phyloP scores from a whole-genome alignment of 2,113 vertebrate species.

The Centropus unirufus region DNA sequence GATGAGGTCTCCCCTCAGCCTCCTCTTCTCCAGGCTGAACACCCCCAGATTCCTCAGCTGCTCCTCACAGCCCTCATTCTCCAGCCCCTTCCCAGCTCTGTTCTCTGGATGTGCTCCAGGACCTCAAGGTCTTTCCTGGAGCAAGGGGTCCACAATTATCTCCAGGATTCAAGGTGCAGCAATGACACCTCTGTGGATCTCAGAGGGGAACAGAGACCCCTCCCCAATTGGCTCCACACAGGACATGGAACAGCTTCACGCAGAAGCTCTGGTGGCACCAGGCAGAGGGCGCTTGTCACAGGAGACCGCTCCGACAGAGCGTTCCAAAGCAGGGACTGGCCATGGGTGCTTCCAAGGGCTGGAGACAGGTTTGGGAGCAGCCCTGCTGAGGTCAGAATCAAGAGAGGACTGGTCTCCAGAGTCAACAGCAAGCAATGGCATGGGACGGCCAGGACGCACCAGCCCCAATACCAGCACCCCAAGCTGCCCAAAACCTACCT shows the following conservation, averaged over 20 bases:
- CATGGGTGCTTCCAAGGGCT: accelerated
- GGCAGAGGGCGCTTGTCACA: accelerated
- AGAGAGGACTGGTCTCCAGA: not conserved
- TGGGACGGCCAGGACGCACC: not conserved
- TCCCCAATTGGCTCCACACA: accelerated
- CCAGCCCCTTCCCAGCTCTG: no score
- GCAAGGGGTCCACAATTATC: no score
- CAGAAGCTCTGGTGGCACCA: not conserved
- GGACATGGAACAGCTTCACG: not conserved
- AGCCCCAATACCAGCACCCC: not conserved
- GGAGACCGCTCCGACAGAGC: not conserved
- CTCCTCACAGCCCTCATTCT: no score
- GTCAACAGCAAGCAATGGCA: accelerated
- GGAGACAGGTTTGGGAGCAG: not conserved
- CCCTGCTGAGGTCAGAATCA: accelerated
- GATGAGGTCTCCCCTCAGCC: no score
- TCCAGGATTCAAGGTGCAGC: no score
- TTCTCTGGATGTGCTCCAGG: no score
- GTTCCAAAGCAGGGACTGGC: not conserved
- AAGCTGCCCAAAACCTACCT: not conserved
- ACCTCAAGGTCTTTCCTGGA: no score
- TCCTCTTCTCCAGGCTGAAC: no score
- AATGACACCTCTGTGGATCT: accelerated
- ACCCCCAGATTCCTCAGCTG: no score
- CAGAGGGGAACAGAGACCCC: not conserved